Evolutionary conservation across 2,888 invertebrate genomes (phyloP), one percentile per base, ranked within the genome.

Genomic region (Limenitis camilla): DNA sequence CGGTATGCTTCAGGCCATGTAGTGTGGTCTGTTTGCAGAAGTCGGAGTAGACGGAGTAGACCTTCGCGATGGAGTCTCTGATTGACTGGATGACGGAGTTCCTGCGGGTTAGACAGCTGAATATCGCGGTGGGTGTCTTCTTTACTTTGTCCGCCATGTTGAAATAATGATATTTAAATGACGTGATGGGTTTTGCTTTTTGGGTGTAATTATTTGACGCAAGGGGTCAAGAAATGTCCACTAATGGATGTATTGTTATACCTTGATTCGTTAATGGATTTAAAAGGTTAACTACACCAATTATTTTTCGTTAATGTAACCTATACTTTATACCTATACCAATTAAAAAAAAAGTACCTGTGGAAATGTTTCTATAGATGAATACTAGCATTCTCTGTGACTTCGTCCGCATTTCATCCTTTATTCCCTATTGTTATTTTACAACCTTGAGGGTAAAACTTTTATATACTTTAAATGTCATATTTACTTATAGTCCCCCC

Each of bases 1-100:
- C 86, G 66, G 85, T 84, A 75, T 86, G 85, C 58, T 82, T 83
- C 44, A 85, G 60, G 27, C 87, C 87, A 63, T 87, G 87, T 70
- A 87, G 59, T 0, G 81, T 78, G 11, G 87, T 87, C 60, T 86
- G 84, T 49, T 68, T 59, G 63, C 83, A 83, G 65, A 85, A 87
- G 19, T 68, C 70, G n/a, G 69, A 68, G 65, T 85, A 86, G 8
- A 76, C 41, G 11, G 48, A 51, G 54, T 67, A 71, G 1, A 60
- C 58, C 0, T 68, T 61, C 7, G 67, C 48, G 2, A 81, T 74
- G 76, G 77, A 71, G 1, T 56, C 63, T 30, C 33, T 72, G 0
- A 63, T 70, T 1, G 68, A 69, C 2, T 54, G 66, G 1, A 68
- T 78, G 1, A 49, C 70, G 0, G 77, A 80, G 29, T 81, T 82